Evolutionary conservation across 2,797 vertebrate genomes (phyloP).

Genomic region (Sebastiscus albofasciatus): DNA sequence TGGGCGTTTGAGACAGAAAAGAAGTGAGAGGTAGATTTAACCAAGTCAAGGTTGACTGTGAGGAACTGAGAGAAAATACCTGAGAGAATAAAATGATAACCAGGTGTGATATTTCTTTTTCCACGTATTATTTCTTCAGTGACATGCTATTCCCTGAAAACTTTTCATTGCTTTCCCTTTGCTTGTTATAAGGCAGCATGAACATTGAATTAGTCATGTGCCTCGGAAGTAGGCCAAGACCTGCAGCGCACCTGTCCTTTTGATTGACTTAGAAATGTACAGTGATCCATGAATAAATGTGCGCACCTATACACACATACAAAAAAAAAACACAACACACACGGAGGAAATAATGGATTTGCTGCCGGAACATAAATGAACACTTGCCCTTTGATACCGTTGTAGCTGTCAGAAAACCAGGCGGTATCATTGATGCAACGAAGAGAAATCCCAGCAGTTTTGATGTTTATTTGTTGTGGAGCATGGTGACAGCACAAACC

Average conservation of each 20-base stretch:
- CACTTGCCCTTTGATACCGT: conserved; percentile 71
- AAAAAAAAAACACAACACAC: conserved; percentile 22
- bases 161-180: conserved; percentile 21
- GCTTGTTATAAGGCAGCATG: conserved; percentile 27
- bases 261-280: conserved; percentile 53
- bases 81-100: conserved; percentile 41
- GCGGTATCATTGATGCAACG: conserved; percentile 73
- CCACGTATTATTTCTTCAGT: conserved; percentile 36
- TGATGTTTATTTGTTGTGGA: conserved; percentile 68
- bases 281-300: conserved; percentile 49
- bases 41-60: conserved; percentile 30
- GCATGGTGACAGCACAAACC: conserved; percentile 57
- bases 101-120: conserved; percentile 38
- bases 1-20: conserved; percentile 43
- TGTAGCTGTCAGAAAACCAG: conserved; percentile 65
- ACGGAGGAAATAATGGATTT: conserved; percentile 59
- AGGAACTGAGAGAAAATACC: conserved; percentile 29
- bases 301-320: neutral
- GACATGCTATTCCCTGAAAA: conserved; percentile 39
- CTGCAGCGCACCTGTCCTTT: conserved; percentile 38
- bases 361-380: conserved; percentile 63
- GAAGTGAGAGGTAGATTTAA: conserved; percentile 34
- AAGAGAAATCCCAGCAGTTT: conserved; percentile 66
- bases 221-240: conserved; percentile 38
- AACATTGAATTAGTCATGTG: conserved; percentile 42